These are phyloP conservation scores for Aphelinus certus DNA, from an alignment of 1,140 invertebrate genomes.

Conservation along the genomic window DNA sequence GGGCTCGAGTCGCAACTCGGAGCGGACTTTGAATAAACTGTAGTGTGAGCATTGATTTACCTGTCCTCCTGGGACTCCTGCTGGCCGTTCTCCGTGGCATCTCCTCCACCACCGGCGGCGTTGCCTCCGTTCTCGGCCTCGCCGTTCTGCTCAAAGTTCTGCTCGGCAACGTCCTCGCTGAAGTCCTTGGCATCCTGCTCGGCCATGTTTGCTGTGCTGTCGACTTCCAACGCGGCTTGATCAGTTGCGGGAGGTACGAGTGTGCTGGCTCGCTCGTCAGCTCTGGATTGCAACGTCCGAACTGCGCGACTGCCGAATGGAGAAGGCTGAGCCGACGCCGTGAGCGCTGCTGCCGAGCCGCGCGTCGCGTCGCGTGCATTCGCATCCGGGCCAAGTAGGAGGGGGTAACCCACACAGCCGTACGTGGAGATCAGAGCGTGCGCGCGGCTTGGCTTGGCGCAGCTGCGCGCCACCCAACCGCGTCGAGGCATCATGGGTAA, in stretches of 20 bases:
- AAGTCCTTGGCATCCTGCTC: conserved; percentile 65
- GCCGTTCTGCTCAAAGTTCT: conserved; percentile 64
- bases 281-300: conserved; percentile 41
- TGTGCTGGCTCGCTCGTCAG: too few relatives aligned
- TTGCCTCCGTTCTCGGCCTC: conserved; percentile 53
- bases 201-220: conserved; percentile 50
- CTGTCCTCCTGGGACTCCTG: conserved; percentile 64
- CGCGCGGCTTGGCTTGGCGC: not conserved
- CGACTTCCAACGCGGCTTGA: not conserved
- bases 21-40: too few relatives aligned
- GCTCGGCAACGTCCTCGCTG: conserved; percentile 63
- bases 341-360: conserved; percentile 12
- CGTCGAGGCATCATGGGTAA: too few relatives aligned
- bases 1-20: too few relatives aligned
- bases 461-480: not conserved
- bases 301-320: conserved; percentile 52
- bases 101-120: conserved; percentile 46
- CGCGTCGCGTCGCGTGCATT: not conserved
- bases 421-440: too few relatives aligned
- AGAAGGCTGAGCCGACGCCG: conserved; percentile 49
- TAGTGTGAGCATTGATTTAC: conserved; percentile 47
- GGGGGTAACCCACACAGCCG: too few relatives aligned
- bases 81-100: conserved; percentile 60
- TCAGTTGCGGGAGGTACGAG: too few relatives aligned
- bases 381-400: conserved; percentile 13